These are phyloP conservation scores for Pegea sp. DNA, from an alignment of 23 tunicate genomes.

Conservation along the genomic window DNA sequence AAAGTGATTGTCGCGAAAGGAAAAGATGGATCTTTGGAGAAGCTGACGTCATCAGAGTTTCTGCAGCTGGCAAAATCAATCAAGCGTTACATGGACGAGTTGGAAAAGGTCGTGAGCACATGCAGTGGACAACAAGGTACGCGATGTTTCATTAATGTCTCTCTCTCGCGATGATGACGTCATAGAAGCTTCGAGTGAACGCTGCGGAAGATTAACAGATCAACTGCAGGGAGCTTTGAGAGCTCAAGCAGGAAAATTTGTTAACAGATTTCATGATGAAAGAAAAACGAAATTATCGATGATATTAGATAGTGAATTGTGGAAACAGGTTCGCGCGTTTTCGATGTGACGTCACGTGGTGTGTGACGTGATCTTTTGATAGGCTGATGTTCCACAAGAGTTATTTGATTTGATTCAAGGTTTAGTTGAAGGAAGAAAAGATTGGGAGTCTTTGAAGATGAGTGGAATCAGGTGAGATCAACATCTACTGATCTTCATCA, in stretches of 20 bases:
- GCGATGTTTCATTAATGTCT: too few relatives aligned
- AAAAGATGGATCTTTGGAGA: conserved; percentile 54
- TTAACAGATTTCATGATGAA: conserved; percentile 83
- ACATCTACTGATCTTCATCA: not conserved
- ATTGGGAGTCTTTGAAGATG: not conserved
- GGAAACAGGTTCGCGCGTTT: conserved; percentile 35
- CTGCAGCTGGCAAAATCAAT: conserved; percentile 29
- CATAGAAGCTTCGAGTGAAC: not conserved
- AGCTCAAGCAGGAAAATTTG: conserved; percentile 35
- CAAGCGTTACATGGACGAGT: conserved; percentile 14
- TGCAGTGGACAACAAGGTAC: not conserved
- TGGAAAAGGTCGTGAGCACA: conserved; percentile 7
- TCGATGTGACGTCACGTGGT: not conserved
- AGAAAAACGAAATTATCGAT: conserved; percentile 59
- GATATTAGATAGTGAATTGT: conserved; percentile 56
- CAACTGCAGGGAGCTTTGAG: conserved; percentile 30
- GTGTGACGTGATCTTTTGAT: not conserved
- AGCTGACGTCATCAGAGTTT: conserved; percentile 38
- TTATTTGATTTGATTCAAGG: conserved; percentile 14
- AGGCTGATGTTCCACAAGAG: conserved; percentile 74
- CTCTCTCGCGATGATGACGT: not conserved
- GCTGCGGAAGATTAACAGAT: conserved; percentile 11
- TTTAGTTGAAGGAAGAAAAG: conserved; percentile 17
- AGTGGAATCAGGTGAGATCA: conserved; percentile 1
- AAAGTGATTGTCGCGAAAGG: conserved; percentile 68